Conservation (phyloP, 2,113 vertebrate genomes). For the Gadus chalcogrammus region DNA sequence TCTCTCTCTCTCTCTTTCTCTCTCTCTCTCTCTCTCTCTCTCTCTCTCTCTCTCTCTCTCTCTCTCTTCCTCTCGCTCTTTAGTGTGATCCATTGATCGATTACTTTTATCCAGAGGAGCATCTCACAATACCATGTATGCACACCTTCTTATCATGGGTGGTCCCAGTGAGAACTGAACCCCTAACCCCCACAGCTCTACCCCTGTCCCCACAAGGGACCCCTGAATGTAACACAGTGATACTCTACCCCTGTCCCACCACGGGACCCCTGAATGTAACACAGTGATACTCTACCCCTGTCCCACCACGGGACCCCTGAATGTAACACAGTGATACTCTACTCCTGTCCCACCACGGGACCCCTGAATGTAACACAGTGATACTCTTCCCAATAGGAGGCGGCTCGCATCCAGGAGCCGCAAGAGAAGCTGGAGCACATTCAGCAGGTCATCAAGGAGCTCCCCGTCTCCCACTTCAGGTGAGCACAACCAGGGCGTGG, state of each 20-base stretch:
- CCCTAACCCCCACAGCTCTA: neutral
- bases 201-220: too few species aligned
- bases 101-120: neutral
- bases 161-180: neutral
- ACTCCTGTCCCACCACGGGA: neutral
- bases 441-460: slow-evolving; percentile 87
- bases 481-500: slow-evolving; percentile 47
- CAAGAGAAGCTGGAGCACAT: slow-evolving; percentile 83
- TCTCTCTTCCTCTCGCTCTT: too few species aligned
- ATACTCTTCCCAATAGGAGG: slow-evolving; percentile 67
- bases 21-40: too few species aligned
- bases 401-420: slow-evolving; percentile 77
- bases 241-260: too few species aligned
- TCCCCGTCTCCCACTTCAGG: slow-evolving; percentile 91
- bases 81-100: too few species aligned
- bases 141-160: neutral
- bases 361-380: too few species aligned
- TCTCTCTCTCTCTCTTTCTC: too few species aligned
- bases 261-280: too few species aligned
- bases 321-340: slow-evolving; percentile 1
- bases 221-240: too few species aligned
- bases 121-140: neutral
- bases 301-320: too few species aligned
- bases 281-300: too few species aligned
- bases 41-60: too few species aligned